Evolutionary conservation across 2,797 vertebrate genomes (phyloP).

Genomic region (Sebastes iracundus): DNA sequence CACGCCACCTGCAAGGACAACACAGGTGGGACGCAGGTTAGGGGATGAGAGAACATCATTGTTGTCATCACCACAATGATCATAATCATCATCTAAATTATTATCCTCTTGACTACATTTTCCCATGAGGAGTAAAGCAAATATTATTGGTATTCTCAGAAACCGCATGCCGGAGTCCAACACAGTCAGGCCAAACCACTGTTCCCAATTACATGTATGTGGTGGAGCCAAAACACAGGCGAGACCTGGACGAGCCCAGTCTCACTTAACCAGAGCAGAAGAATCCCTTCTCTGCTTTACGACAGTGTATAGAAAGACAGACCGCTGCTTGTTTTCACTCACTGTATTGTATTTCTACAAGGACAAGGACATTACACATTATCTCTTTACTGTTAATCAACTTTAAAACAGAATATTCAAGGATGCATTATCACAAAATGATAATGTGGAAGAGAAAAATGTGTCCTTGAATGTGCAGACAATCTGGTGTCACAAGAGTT

Average conservation of each 20-base stretch:
- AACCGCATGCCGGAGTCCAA: background rate
- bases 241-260: background rate
- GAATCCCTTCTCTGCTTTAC: background rate
- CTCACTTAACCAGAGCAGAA: conserved; percentile 6
- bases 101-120: background rate
- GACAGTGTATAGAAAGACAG: background rate
- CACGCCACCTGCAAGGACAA: conserved; percentile 81
- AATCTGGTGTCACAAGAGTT: background rate
- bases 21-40: background rate
- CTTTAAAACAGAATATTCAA: background rate
- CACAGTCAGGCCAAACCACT: conserved; percentile 21
- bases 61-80: background rate
- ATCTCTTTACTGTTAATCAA: background rate
- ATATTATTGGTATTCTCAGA: conserved; percentile 7
- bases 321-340: background rate
- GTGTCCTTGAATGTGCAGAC: background rate
- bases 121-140: background rate
- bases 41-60: background rate
- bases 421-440: background rate
- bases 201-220: conserved; percentile 43
- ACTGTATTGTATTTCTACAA: background rate
- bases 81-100: background rate
- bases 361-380: background rate
- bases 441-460: background rate
- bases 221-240: conserved; percentile 30